Percentiles rank a stretch among this genome's conserved stretches.
Evolutionary conservation across 2,113 vertebrate genomes (phyloP).

Genomic region (Panurus biarmicus): DNA sequence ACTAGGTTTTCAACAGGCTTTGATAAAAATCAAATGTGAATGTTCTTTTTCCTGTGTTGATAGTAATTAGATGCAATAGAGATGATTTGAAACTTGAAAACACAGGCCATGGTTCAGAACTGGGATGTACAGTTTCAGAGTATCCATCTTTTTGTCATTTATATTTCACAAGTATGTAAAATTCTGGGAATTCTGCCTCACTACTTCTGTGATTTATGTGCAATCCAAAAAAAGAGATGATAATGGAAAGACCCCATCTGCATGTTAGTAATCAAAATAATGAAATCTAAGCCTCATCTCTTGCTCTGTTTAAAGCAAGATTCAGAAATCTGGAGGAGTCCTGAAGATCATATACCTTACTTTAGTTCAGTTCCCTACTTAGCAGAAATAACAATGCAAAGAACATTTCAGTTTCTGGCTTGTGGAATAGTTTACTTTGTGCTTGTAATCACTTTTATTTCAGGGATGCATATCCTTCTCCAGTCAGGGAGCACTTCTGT

Average conservation of each 20-base stretch:
- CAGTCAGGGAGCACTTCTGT: neutral
- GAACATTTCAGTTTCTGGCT: neutral
- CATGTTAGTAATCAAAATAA: neutral
- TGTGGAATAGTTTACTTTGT: neutral
- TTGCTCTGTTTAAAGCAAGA: neutral
- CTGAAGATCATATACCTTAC: neutral
- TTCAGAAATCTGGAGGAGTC: neutral
- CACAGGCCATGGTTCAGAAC: neutral
- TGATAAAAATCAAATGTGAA: neutral
- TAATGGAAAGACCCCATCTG: neutral
- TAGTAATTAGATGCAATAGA: neutral
- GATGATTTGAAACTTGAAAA: neutral
- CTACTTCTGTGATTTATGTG: neutral
- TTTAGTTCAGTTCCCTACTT: neutral
- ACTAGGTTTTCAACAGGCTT: neutral
- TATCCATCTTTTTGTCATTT: neutral
- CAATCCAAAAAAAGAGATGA: neutral
- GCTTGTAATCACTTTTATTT: neutral
- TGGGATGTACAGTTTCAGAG: neutral
- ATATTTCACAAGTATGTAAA: neutral
- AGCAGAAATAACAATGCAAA: neutral
- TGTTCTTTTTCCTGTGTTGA: neutral
- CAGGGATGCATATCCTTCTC: neutral
- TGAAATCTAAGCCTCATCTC: neutral
- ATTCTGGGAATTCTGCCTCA: neutral